Evolutionary conservation across 2,888 invertebrate species (phyloP), one percentile per base, ranked within the genome.

Genomic region (Nomada fucata): DNA sequence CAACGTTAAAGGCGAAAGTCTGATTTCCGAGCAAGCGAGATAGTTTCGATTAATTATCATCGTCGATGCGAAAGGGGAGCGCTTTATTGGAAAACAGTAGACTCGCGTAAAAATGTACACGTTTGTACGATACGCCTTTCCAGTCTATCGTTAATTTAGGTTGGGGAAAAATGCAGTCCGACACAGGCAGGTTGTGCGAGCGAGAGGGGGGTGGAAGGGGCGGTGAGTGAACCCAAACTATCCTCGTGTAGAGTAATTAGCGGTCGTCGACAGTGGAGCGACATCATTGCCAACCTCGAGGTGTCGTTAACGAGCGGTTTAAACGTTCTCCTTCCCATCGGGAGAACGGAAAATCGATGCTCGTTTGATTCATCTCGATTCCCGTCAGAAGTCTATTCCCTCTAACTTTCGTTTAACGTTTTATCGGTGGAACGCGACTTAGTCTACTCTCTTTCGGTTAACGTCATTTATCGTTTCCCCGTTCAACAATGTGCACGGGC

Each of bases 241-340:
- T 80, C 63, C 78, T 86, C 76, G 86, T 68, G 52, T 59, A 65
- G 76, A 86, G 76, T 88, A 86, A 87, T 86, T 88, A 86, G 86
- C 77, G 61, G 55, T 86, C 57, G 73, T 83, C 67, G 73, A 61
- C 63, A 73, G 72, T 59, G 68, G 61, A 57, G 71, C 67, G 65
- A 26, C 57, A 67, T 55, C 81, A 61, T 59, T 76, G 65, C 50
- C 68, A 76, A 79, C 71, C 79, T 80, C 83, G 47, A 80, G 76
- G 74, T 72, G 75, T 88, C 71, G 76, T 76, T 87, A 86, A 87
- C 83, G 83, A 86, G 77, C 68, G 68, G 63, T 78, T 86, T 79
- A 82, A 87, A 65, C 72, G 67, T 57, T 61, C 52, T 63, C 15
- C 42, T 53, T 83, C 57, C 42, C 11, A 67, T 50, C 52, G 55